Conservation (phyloP, 2,888 invertebrate species). For the Ernsta delagoae region DNA sequence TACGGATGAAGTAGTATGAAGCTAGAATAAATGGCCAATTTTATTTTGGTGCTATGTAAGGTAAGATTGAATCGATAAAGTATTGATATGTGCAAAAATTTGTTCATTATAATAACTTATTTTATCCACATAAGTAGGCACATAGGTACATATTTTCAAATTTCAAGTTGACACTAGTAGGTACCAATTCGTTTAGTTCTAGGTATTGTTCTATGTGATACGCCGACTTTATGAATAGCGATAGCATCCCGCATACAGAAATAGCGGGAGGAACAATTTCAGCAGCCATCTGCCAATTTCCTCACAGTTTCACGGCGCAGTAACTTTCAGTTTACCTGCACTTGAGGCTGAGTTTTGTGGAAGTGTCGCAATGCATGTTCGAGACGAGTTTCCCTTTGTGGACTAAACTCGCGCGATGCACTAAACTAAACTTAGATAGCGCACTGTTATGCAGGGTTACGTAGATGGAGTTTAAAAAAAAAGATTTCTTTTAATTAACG, state of each 20-base stretch:
- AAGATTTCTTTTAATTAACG: too few relatives aligned
- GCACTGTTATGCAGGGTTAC: too few relatives aligned
- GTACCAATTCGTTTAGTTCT: not conserved
- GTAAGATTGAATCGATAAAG: too few relatives aligned
- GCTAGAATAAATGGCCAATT: too few relatives aligned
- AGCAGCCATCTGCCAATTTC: conserved; percentile 19
- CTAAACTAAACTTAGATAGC: conserved; percentile 4
- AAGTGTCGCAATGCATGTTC: conserved; percentile 13
- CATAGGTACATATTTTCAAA: too few relatives aligned
- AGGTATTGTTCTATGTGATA: not conserved
- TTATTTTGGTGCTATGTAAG: too few relatives aligned
- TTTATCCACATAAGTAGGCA: too few relatives aligned
- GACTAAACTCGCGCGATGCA: conserved; percentile 3
- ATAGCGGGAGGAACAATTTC: conserved; percentile 18
- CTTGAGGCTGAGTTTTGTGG: conserved; percentile 1
- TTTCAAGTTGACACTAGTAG: too few relatives aligned
- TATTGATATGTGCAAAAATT: too few relatives aligned
- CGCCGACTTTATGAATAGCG: not conserved
- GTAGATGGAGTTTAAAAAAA: too few relatives aligned
- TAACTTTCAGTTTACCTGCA: conserved; percentile 7
- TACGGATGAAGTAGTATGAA: too few relatives aligned
- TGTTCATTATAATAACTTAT: too few relatives aligned
- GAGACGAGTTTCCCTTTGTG: conserved; percentile 12
- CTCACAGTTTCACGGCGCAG: conserved; percentile 3
- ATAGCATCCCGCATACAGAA: not conserved